Evolutionary conservation across 2,888 invertebrate genomes (phyloP).

Genomic region (Smittia sp.): DNA sequence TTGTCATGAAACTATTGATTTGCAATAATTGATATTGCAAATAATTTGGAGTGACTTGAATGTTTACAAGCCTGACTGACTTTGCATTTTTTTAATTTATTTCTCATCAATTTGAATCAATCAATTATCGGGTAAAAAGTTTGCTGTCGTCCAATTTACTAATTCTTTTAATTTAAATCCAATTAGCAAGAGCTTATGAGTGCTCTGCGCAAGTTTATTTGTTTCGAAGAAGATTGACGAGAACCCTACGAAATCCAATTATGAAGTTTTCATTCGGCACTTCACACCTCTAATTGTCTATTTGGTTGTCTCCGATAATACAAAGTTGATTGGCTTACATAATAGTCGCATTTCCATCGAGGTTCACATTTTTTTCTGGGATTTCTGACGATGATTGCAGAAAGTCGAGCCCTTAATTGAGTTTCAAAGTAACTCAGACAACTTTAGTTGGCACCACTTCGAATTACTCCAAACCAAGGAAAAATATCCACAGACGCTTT

Average conservation of each 20-base stretch:
- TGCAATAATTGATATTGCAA: too few species aligned
- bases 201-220: background rate
- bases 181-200: slow-evolving; percentile 28
- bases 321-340: background rate
- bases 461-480: too few species aligned
- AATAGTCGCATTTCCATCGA: slow-evolving; percentile 21
- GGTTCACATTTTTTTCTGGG: slow-evolving; percentile 1
- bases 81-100: background rate
- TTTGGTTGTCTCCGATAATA: background rate
- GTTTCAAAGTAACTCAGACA: background rate
- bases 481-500: too few species aligned
- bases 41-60: too few species aligned
- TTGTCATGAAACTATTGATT: too few species aligned
- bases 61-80: background rate
- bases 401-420: background rate
- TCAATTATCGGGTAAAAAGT: background rate
- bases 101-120: background rate
- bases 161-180: background rate
- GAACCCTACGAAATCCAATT: slow-evolving; percentile 24
- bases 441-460: background rate
- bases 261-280: slow-evolving; percentile 30
- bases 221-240: background rate
- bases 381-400: background rate
- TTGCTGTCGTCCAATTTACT: background rate
- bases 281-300: slow-evolving; percentile 37